Percentiles rank a stretch among this genome's conserved stretches.
phyloP scores from a whole-genome alignment of 2,888 invertebrate species.

The Scaptomyza parva region DNA sequence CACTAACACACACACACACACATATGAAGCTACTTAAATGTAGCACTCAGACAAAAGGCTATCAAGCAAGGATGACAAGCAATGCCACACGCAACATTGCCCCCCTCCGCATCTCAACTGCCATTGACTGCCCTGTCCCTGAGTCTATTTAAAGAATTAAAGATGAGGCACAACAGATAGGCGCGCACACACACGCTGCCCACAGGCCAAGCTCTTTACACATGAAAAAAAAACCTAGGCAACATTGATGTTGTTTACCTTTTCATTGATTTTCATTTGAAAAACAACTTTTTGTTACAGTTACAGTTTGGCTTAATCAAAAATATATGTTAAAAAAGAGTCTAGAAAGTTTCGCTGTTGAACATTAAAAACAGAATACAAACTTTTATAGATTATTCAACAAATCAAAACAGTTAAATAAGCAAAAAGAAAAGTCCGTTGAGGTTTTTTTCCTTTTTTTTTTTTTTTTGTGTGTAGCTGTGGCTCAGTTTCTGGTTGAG shows the following conservation, averaged over 20 bases:
- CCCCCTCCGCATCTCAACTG: slow-evolving; percentile 3
- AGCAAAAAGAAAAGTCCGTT: background rate
- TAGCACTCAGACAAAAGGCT: slow-evolving; percentile 80
- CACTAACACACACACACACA: slow-evolving; percentile 24
- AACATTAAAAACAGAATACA: too few relatives aligned
- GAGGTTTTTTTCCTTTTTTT: background rate
- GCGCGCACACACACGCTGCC: slow-evolving; percentile 47
- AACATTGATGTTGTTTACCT: background rate
- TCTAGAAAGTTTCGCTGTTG: background rate
- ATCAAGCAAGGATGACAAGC: slow-evolving; percentile 65
- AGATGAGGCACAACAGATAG: slow-evolving; percentile 72
- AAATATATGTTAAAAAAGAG: background rate
- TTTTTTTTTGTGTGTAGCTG: slow-evolving; percentile 5
- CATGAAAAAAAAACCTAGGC: background rate
- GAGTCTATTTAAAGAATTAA: slow-evolving; percentile 81
- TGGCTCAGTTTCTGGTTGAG: background rate
- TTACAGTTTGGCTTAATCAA: background rate
- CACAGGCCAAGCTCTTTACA: slow-evolving; percentile 6
- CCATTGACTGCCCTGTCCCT: slow-evolving; percentile 28
- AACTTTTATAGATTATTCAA: slow-evolving; percentile 1
- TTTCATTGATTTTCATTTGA: background rate
- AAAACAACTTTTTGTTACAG: background rate
- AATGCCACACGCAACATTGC: slow-evolving; percentile 60
- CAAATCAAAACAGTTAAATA: background rate
- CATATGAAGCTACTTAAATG: slow-evolving; percentile 79